These are phyloP conservation scores for Dinoponera quadriceps DNA, from an alignment of 1,140 invertebrate species.

Conservation along the genomic window DNA sequence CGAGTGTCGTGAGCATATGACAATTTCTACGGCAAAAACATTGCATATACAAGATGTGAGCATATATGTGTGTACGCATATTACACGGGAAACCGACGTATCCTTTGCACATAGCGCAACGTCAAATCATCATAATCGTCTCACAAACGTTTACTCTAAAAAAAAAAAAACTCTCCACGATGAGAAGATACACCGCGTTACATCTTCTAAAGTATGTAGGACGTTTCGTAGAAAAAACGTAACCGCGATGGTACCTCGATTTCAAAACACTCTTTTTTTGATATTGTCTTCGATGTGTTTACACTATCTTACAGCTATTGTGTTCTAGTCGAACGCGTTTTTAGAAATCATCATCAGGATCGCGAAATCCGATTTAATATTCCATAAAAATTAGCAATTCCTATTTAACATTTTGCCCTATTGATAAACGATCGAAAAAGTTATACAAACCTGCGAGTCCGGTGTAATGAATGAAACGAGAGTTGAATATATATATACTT, in stretches of 20 bases:
- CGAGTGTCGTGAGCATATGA: slow-evolving; percentile 62
- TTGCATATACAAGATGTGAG: slow-evolving; percentile 15
- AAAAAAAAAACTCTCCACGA: no score
- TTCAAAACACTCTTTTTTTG: slow-evolving; percentile 55
- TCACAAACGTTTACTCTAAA: slow-evolving; percentile 13
- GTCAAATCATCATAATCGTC: slow-evolving; percentile 27
- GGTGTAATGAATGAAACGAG: slow-evolving; percentile 41
- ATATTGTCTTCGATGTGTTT: slow-evolving; percentile 75
- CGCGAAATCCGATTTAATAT: slow-evolving; percentile 60
- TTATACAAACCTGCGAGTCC: slow-evolving; percentile 31
- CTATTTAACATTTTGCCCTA: slow-evolving; percentile 58
- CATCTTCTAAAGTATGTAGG: slow-evolving; percentile 52
- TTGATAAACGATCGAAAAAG: slow-evolving; percentile 33
- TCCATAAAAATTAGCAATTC: slow-evolving; percentile 57
- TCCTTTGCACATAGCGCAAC: slow-evolving; percentile 26
- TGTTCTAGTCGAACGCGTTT: slow-evolving; percentile 57
- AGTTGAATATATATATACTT: slow-evolving; percentile 20
- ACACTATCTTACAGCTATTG: slow-evolving; percentile 66
- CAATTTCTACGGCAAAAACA: slow-evolving; percentile 37
- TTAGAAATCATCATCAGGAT: slow-evolving; percentile 67
- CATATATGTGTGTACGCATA: slow-evolving; percentile 24
- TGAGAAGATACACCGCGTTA: slow-evolving; percentile 38
- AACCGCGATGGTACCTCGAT: slow-evolving; percentile 63
- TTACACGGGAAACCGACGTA: slow-evolving; percentile 26
- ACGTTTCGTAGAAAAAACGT: slow-evolving; percentile 65